A percentile compares a stretch with the other conserved stretches of the same genome.
Conservation (phyloP, 2,888 invertebrate species). For the Diabrotica balteata region DNA sequence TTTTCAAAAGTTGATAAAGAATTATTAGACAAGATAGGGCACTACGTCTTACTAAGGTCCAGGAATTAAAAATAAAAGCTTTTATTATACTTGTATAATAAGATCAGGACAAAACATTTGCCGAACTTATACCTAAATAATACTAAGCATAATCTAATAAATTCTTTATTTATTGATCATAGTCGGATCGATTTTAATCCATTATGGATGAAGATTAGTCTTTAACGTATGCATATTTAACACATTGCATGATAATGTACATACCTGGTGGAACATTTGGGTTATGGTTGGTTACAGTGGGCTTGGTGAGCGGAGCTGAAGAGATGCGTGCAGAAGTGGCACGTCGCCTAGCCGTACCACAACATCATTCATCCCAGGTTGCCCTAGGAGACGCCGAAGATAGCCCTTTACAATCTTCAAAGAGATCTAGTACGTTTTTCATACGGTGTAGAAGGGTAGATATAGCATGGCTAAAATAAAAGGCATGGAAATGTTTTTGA, state of each 20-base stretch:
- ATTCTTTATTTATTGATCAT: no score
- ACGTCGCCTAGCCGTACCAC: constrained; percentile 64
- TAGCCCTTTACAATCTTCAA: constrained; percentile 83
- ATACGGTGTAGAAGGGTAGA: not conserved
- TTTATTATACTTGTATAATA: no score
- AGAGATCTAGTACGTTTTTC: constrained; percentile 79
- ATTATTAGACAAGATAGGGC: no score
- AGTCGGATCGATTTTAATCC: no score
- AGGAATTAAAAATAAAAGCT: no score
- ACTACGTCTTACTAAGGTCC: no score
- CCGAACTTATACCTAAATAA: no score
- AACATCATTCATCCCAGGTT: constrained; percentile 60
- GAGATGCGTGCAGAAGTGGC: constrained; percentile 60
- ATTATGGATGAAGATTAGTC: no score
- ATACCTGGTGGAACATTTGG: constrained; percentile 37
- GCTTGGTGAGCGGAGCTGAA: constrained; percentile 53
- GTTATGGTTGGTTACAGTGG: constrained; percentile 53
- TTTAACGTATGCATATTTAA: constrained; percentile 8
- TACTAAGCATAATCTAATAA: no score
- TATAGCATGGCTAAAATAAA: not conserved
- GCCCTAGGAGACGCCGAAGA: constrained; percentile 76
- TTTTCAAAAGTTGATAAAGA: no score
- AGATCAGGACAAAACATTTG: no score
- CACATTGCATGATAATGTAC: constrained; percentile 8
- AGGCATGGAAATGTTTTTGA: no score